These are phyloP conservation scores for Plagodis dolabraria DNA, from an alignment of 2,888 invertebrate genomes.

Conservation along the genomic window DNA sequence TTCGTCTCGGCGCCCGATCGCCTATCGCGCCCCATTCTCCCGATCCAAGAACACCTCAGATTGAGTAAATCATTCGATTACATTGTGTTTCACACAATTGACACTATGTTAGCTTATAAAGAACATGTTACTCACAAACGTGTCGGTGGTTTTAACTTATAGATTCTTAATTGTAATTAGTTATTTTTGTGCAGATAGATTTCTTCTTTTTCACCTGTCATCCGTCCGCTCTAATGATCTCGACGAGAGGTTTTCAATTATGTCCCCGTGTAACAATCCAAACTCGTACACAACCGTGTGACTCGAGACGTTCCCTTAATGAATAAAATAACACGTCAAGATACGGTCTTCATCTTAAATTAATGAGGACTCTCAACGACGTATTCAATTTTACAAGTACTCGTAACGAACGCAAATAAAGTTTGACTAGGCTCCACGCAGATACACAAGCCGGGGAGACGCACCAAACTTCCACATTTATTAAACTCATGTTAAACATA, in stretches of 20 bases:
- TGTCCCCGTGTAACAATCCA: conserved; percentile 76
- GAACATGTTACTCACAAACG: conserved; percentile 28
- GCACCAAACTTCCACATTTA: conserved; percentile 67
- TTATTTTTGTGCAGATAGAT: conserved; percentile 38
- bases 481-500: conserved; percentile 69
- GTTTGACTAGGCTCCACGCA: conserved; percentile 51
- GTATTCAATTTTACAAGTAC: conserved; percentile 81
- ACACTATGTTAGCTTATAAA: conserved; percentile 19
- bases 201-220: conserved; percentile 46
- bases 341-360: conserved; percentile 81
- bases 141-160: conserved; percentile 10
- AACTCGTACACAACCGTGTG: conserved; percentile 68
- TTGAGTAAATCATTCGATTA: conserved; percentile 24
- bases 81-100: conserved; percentile 24
- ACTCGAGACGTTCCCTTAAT: conserved; percentile 71
- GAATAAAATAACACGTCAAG: conserved; percentile 84
- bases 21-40: conserved; percentile 34
- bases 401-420: conserved; percentile 78
- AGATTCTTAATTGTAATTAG: conserved; percentile 21
- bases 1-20: conserved; percentile 64
- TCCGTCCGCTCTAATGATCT: conserved; percentile 68
- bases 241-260: conserved; percentile 78
- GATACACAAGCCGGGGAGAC: conserved; percentile 39
- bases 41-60: conserved; percentile 19
- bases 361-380: conserved; percentile 77